Evolutionary conservation across 1,140 invertebrate species (phyloP), one percentile per base, ranked within the genome.

Genomic region (Andrena cerasifolii): DNA sequence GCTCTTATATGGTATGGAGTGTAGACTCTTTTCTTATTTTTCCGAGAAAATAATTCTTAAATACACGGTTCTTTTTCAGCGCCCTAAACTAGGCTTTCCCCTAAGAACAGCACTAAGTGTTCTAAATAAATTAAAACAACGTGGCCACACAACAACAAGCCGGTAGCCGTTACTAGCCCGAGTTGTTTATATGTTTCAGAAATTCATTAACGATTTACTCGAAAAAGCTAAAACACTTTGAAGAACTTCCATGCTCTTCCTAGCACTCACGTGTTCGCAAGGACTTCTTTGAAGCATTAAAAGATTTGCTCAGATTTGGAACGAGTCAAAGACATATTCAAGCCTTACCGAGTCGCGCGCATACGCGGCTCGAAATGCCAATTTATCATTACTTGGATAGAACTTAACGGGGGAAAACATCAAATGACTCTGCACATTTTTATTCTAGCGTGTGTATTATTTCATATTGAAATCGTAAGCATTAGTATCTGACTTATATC

Each of bases 121-220:
- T 49, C 24, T 10, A 2, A 18, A 10, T 24, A 24, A 33, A 75
- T 56, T 43, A 54, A 53, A 31, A 21, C 16, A 71, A 16, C 16
- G 49, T 24, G 3, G 33, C 10, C n/a, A n/a, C n/a, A n/a, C n/a
- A n/a, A n/a, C n/a, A n/a, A n/a, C n/a, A 59, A 47, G 31, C 68
- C 79, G 33, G 43, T 47, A 59, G 18, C 21, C 67, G 70, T 68
- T 31, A 80, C 61, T 76, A 76, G 68, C 63, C n/a, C 14, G 18
- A 36, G 7, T 59, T 43, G n/a, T 79, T 73, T 76, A 47, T 73
- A 66, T 92, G 89, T 95, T 95, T 80, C 94, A 97, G 96, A 97
- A 96, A 95, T 98, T 98, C 91, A 97, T 97, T 88, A 96, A 96
- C 89, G 97, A 98, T 93, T 94, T 98, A 83, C 93, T 98, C 91